Base-by-base conservation (phyloP, 2,888 invertebrate species). In the Apotomis turbidana region DNA sequence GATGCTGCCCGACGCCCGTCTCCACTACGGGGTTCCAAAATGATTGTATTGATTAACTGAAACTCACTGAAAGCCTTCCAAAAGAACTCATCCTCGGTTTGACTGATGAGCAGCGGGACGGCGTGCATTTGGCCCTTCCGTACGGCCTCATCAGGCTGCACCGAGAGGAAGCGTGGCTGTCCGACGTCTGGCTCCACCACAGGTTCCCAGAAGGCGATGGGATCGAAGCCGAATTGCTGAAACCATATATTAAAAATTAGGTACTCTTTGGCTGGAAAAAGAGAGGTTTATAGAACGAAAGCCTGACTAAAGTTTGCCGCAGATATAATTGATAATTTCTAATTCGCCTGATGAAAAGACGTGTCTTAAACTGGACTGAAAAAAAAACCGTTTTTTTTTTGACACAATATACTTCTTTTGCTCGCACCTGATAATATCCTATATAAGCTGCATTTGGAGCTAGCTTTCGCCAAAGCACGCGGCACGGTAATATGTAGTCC, bases 71-170 rank as follows among this genome's bases (percentile, higher is more conserved):
- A 94, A 6, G 95, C 95, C 70, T 93, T 91, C 78, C 94, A 94
- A 69, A 94, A 95, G 87, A 96, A 95, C 85, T 96, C 96, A 75
- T 95, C 95, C 68, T 94, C 92, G 0, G 95, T 96, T 78, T 95
- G 93, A 69, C 96, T 95, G 75, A 95, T 91, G 63, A 96, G 94
- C 70, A 95, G 85, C 0, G 96, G 96, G 44, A 96, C 95, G 63
- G 94, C 91, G 76, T 94, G 89, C 73, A 95, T 94, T 55, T 94
- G 89, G 1, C 95, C 95, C 69, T 92, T 83, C 51, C 91, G 87
- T 68, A 95, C 94, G 4, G 95, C 88, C 55, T 93, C 91, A 51
- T 93, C 86, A 0, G 96, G 96, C 79, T 95, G 94, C 12, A 94
- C 94, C 0, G 90, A 78, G 13, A 96, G 85, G 84, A 96, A 96